Conservation (phyloP, 2,888 invertebrate genomes). For the Watsonalla cultraria region DNA sequence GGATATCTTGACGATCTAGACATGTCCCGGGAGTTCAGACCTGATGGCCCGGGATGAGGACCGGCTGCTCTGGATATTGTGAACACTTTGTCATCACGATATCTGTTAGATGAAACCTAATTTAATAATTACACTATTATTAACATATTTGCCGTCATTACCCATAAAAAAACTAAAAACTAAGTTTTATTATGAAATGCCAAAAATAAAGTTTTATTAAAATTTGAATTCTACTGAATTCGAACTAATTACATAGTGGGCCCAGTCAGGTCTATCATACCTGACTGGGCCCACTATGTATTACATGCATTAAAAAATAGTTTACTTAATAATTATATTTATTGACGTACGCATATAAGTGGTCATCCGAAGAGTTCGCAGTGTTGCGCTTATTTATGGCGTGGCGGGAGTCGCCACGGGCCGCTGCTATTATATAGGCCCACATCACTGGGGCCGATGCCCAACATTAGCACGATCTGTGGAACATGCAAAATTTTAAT, state of each 20-base stretch:
- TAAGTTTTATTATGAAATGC: too few species aligned
- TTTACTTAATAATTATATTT: neutral
- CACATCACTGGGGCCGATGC: constrained; percentile 74
- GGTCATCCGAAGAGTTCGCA: constrained; percentile 35
- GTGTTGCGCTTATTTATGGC: constrained; percentile 41
- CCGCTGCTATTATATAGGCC: constrained; percentile 86
- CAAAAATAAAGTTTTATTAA: too few species aligned
- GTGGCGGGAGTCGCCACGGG: constrained; percentile 81
- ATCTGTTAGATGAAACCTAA: constrained; percentile 30
- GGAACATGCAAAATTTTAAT: constrained; percentile 12
- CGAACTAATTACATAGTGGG: too few species aligned
- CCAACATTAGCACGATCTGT: constrained; percentile 30
- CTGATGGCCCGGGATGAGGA: constrained; percentile 47
- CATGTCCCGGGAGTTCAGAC: constrained; percentile 26
- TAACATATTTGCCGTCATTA: too few species aligned
- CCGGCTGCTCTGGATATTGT: constrained; percentile 35
- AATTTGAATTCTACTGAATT: neutral
- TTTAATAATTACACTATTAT: neutral
- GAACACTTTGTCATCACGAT: constrained; percentile 54
- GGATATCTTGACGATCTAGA: constrained; percentile 14
- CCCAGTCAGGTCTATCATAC: too few species aligned
- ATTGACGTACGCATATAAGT: constrained; percentile 46
- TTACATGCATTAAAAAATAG: too few species aligned
- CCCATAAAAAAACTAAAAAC: too few species aligned
- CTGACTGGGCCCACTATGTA: neutral